Conservation (phyloP, 2,888 invertebrate species). For the Diplolepis rosae region DNA sequence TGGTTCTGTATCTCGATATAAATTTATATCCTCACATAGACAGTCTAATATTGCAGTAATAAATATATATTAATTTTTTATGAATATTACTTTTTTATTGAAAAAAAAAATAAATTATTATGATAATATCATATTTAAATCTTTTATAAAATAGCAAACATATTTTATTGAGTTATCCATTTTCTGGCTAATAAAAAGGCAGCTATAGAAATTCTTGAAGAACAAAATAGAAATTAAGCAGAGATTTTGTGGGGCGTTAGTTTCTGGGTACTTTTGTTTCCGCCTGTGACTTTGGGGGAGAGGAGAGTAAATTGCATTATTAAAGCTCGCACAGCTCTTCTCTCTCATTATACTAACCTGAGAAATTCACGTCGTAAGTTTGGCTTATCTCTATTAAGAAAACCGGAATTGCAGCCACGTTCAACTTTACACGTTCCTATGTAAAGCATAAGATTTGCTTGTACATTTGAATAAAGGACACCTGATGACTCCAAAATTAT, state of each 20-base stretch:
- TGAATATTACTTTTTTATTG: too few species aligned
- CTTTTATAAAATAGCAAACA: too few species aligned
- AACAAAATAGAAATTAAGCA: slow-evolving; percentile 2
- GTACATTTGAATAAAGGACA: slow-evolving; percentile 6
- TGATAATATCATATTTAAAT: too few species aligned
- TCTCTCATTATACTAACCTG: slow-evolving; percentile 58
- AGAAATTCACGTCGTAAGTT: slow-evolving; percentile 59
- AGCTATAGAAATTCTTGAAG: too few species aligned
- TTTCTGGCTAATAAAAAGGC: not conserved
- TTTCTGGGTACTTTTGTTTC: slow-evolving; percentile 45
- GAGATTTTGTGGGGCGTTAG: slow-evolving; percentile 15
- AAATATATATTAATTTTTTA: too few species aligned
- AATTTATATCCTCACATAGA: too few species aligned
- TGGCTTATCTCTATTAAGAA: slow-evolving; percentile 59
- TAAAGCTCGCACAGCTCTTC: slow-evolving; percentile 51
- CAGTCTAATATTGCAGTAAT: too few species aligned
- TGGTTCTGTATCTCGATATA: too few species aligned
- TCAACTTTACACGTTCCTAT: slow-evolving; percentile 23
- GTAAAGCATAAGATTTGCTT: slow-evolving; percentile 2
- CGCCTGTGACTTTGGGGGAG: slow-evolving; percentile 53
- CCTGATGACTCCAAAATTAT: not conserved
- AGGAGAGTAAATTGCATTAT: slow-evolving; percentile 48
- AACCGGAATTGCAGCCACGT: slow-evolving; percentile 50
- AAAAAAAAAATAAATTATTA: too few species aligned
- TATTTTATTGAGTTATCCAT: too few species aligned